These are phyloP conservation scores for Isoperla grammatica DNA, from an alignment of 2,888 invertebrate genomes.

Conservation along the genomic window DNA sequence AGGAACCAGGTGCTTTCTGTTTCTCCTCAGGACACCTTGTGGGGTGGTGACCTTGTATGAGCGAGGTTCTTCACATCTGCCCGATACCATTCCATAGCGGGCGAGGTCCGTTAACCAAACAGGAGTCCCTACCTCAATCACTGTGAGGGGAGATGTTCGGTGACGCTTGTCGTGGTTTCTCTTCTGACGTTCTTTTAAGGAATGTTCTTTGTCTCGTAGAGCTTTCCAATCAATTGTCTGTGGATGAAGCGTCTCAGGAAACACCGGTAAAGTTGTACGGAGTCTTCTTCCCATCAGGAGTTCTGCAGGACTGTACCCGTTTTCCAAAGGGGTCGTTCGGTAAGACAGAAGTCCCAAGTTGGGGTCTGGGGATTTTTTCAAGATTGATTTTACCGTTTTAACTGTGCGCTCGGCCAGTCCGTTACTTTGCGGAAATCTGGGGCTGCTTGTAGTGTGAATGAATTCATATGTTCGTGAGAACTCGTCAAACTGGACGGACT, in stretches of 20 bases:
- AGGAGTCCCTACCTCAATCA: conserved; percentile 26
- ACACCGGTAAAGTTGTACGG: conserved; percentile 4
- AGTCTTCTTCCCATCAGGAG: conserved; percentile 35
- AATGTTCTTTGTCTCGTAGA: conserved; percentile 25
- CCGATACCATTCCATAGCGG: not conserved
- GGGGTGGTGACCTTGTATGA: not conserved
- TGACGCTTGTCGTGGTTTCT: conserved; percentile 30
- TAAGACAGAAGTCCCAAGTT: conserved; percentile 33
- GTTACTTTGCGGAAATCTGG: conserved; percentile 32
- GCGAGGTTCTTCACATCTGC: not conserved
- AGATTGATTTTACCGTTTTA: conserved; percentile 32
- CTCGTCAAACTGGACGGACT: conserved; percentile 32
- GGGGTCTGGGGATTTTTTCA: conserved; percentile 33
- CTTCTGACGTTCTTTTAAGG: conserved; percentile 26
- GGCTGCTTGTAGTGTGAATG: conserved; percentile 29
- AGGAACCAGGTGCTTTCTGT: not conserved
- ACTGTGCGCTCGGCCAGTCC: conserved; percentile 32
- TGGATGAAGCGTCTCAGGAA: not conserved
- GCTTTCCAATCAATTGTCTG: conserved; percentile 1
- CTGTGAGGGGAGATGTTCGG: conserved; percentile 25
- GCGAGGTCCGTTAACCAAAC: conserved; percentile 34
- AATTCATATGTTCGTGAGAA: conserved; percentile 33
- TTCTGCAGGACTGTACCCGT: conserved; percentile 35
- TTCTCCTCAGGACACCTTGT: not conserved
- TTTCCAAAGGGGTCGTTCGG: conserved; percentile 31